Conservation (phyloP, 35 echinoderm and acorn worm genomes). For the Diadema setosum region DNA sequence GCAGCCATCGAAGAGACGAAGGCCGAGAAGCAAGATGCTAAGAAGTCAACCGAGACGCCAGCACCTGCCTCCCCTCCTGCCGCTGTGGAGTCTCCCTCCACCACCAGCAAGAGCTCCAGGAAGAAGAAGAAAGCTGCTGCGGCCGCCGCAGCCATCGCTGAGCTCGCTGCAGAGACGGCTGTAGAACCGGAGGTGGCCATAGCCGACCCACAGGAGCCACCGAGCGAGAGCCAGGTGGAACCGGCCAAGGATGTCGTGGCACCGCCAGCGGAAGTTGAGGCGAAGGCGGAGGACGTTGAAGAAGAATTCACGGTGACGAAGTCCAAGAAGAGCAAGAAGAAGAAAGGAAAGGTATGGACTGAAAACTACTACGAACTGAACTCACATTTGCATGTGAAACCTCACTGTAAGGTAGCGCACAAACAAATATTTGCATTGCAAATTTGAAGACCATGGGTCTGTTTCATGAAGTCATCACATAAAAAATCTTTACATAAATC, state of each 20-base stretch:
- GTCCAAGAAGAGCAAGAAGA: conserved; percentile 21
- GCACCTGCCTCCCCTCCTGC: neutral
- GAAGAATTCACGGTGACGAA: conserved; percentile 7
- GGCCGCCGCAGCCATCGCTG: neutral
- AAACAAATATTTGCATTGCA: too few species aligned
- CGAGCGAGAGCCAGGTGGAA: neutral
- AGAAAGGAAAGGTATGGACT: neutral
- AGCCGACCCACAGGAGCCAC: neutral
- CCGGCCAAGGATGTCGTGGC: neutral
- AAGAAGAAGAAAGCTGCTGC: neutral
- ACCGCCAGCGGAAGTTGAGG: neutral
- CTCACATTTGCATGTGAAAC: too few species aligned
- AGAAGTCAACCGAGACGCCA: neutral
- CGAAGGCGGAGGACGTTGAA: neutral
- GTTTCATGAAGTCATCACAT: too few species aligned
- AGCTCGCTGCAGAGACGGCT: neutral
- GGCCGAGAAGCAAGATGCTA: neutral
- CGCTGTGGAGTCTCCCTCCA: neutral
- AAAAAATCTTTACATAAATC: too few species aligned
- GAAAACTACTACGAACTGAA: too few species aligned
- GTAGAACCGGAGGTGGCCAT: neutral
- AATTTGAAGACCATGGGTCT: too few species aligned
- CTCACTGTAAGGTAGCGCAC: too few species aligned
- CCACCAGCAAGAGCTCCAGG: neutral
- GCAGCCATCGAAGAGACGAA: neutral